Evolutionary conservation across 2,888 invertebrate genomes (phyloP).

Genomic region (Maniola hyperantus): DNA sequence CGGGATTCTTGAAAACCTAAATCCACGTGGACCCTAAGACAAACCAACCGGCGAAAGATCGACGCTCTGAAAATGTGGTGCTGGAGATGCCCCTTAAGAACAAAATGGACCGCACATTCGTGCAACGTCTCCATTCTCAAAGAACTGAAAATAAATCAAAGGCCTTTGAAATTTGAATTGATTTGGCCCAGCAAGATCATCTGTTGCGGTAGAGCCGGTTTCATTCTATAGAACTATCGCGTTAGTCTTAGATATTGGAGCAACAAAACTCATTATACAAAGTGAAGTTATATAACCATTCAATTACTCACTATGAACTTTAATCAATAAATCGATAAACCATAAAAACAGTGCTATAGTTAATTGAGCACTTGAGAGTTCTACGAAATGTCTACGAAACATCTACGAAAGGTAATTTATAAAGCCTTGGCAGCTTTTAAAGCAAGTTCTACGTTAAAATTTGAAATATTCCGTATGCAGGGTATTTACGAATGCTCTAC

Average conservation of each 20-base stretch:
- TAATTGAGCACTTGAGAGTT: not conserved
- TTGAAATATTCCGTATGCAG: constrained; percentile 12
- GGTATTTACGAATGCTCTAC: constrained; percentile 8
- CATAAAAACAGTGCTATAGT: not conserved
- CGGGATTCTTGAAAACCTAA: too few relatives aligned
- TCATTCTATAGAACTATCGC: too few relatives aligned
- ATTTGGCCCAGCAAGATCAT: too few relatives aligned
- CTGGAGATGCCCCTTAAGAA: too few relatives aligned
- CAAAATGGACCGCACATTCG: too few relatives aligned
- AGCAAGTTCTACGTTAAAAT: not conserved
- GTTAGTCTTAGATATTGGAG: not conserved
- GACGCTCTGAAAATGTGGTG: too few relatives aligned
- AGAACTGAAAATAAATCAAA: too few relatives aligned
- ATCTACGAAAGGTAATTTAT: not conserved
- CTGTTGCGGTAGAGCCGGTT: too few relatives aligned
- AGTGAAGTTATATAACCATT: not conserved
- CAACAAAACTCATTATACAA: not conserved
- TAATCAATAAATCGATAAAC: constrained; percentile 1
- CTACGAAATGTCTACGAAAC: not conserved
- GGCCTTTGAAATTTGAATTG: too few relatives aligned
- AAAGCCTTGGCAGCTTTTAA: constrained; percentile 1
- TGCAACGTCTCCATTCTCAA: too few relatives aligned
- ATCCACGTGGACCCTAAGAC: too few relatives aligned
- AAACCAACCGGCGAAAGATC: too few relatives aligned
- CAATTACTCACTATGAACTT: not conserved